Base-by-base conservation (phyloP, 2,113 vertebrate species). In the Cyprinus carpio region DNA sequence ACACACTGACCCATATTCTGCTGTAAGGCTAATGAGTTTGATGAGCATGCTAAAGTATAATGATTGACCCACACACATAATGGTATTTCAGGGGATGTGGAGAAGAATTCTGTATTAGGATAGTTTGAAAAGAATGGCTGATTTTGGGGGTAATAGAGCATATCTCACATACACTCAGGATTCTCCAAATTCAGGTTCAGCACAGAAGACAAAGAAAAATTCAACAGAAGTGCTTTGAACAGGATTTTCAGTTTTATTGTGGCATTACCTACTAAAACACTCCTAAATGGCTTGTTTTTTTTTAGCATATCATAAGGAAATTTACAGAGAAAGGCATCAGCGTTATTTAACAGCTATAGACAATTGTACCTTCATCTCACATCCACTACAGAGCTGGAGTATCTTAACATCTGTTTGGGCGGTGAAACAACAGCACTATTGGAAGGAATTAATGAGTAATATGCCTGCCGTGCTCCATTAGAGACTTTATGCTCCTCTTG, bases 1-100 rank as follows among this genome's bases (percentile, higher is more conserved):
- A 23, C 46, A 56, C n/a, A 37, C 60, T 85, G 65, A 80, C 84
- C 84, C 51, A 85, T 31, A 85, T 85, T 85, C 15, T 75, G 20
- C 56, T 67, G 46, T 46, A 80, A 72, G 29, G 20, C 54, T 31
- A 77, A 34, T 58, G 76, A 34, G 40, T 83, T 62, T 83, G 16
- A 62, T 58, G n/a, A 71, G 31, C 37, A 31, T 79, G 62, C 83
- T 60, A 34, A 58, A 75, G 71, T 1, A 62, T 10, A 27, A 74
- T 60, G 4, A 49, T 46, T 34, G 72, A 43, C 13, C 20, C 3
- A 49, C 54, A 74, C 31, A 8, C 56, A 20, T n/a, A 27, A 67
- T 34, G 51, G 18, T 78, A n/a, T 77, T 77, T 62, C 8, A 65
- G 43, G 25, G 56, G 72, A 31, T 34, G 49, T 77, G 43, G 10